A percentile compares a stretch with the other conserved stretches of the same genome.
Evolutionary conservation across 2,888 invertebrate species (phyloP).

Genomic region (Dynastes maya): DNA sequence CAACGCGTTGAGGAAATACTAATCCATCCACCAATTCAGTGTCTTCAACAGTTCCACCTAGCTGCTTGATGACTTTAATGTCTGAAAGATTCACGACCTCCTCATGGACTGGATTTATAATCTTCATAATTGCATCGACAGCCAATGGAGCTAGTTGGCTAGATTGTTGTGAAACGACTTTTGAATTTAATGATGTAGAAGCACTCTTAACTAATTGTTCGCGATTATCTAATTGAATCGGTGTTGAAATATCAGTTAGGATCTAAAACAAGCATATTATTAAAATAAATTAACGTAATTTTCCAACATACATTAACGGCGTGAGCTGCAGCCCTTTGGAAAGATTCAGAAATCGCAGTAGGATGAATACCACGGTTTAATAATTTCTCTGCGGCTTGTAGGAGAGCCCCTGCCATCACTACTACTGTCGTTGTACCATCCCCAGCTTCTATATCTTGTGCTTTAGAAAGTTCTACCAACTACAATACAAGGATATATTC

Average conservation of each 20-base stretch:
- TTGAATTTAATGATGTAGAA: slow-evolving; percentile 98
- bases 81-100: slow-evolving; percentile 91
- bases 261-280: slow-evolving; percentile 70
- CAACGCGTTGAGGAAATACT: slow-evolving; percentile 91
- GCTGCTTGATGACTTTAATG: slow-evolving; percentile 96
- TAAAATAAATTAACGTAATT: neutral
- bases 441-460: slow-evolving; percentile 99
- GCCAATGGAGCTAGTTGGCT: slow-evolving; percentile 96
- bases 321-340: slow-evolving; percentile 88
- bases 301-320: slow-evolving; percentile 74
- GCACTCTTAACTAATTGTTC: slow-evolving; percentile 94
- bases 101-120: slow-evolving; percentile 71
- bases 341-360: slow-evolving; percentile 96
- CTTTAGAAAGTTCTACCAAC: slow-evolving; percentile 98
- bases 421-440: slow-evolving; percentile 99
- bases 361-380: slow-evolving; percentile 97
- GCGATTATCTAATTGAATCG: slow-evolving; percentile 89
- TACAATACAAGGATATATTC: slow-evolving; percentile 65
- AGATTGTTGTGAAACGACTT: slow-evolving; percentile 99
- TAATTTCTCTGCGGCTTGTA: slow-evolving; percentile 95
- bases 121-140: slow-evolving; percentile 95
- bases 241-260: slow-evolving; percentile 87
- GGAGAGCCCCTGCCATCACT: slow-evolving; percentile 94
- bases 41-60: slow-evolving; percentile 98
- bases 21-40: slow-evolving; percentile 97